A percentile compares a stretch with the other conserved stretches of the same genome.
phyloP scores from a whole-genome alignment of 2,797 vertebrate genomes.

The Lutra lutra region DNA sequence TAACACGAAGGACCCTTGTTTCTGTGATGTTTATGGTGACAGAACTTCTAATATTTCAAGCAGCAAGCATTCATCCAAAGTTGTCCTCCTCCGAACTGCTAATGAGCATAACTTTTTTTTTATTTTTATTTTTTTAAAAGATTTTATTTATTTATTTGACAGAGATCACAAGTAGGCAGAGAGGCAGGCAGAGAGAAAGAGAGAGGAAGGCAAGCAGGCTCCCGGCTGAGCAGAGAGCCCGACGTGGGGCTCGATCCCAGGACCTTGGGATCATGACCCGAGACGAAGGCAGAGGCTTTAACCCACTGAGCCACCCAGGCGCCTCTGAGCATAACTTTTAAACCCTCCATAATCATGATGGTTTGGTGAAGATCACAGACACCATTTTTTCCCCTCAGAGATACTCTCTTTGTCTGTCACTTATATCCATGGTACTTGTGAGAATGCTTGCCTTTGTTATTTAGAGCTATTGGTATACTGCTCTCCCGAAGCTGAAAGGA shows the following conservation, averaged over 20 bases:
- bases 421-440: not conserved
- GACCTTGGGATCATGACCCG: too few species aligned
- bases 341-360: not conserved
- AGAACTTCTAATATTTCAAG: not conserved
- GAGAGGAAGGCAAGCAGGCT: too few species aligned
- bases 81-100: not conserved
- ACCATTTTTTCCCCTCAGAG: not conserved
- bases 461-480: not conserved
- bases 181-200: too few species aligned
- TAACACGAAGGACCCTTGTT: not conserved
- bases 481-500: constrained; percentile 16
- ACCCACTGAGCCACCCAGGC: too few species aligned
- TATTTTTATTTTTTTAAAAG: too few species aligned
- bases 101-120: not conserved
- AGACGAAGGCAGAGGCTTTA: too few species aligned
- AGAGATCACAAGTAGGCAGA: too few species aligned
- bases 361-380: not conserved
- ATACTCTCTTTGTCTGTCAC: not conserved
- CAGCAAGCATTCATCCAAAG: not conserved
- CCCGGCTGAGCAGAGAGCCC: too few species aligned
- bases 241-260: too few species aligned
- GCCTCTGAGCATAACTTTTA: not conserved
- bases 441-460: not conserved
- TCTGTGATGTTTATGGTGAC: not conserved
- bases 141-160: too few species aligned